phyloP scores from a whole-genome alignment of 2,797 vertebrate species.

The Parambassis ranga region DNA sequence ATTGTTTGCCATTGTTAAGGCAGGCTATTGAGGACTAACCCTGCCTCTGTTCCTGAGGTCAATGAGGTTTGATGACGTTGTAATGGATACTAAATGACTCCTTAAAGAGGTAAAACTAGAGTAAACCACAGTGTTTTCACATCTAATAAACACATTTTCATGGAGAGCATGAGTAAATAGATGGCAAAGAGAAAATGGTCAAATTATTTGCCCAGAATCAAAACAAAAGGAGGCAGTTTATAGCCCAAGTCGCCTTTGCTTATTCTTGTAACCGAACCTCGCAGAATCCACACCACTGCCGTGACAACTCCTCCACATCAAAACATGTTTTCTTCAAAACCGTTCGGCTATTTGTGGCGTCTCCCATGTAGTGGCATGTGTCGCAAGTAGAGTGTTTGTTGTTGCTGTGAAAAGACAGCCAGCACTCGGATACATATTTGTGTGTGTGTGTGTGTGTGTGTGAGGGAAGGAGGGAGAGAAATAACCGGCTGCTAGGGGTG shows the following conservation, averaged over 20 bases:
- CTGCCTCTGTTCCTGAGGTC: conserved; percentile 63
- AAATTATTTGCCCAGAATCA: neutral
- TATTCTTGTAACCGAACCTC: conserved; percentile 13
- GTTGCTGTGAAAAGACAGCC: conserved; percentile 65
- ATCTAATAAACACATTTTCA: conserved; percentile 19
- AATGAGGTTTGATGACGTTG: conserved; percentile 64
- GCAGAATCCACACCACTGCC: conserved; percentile 18
- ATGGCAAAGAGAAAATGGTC: neutral
- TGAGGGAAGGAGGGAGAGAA: conserved; percentile 51
- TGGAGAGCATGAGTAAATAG: neutral
- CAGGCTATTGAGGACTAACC: conserved; percentile 46
- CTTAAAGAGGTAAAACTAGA: conserved; percentile 51
- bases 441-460: conserved; percentile 17
- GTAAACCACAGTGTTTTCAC: conserved; percentile 15
- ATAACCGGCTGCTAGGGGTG: conserved; percentile 58
- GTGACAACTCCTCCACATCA: conserved; percentile 48
- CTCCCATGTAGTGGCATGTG: conserved; percentile 70
- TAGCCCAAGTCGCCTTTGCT: neutral
- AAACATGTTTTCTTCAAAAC: conserved; percentile 66
- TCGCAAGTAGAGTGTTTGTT: conserved; percentile 57
- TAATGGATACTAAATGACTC: conserved; percentile 66
- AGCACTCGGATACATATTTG: conserved; percentile 32
- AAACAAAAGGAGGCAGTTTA: conserved; percentile 16
- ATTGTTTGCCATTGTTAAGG: conserved; percentile 75
- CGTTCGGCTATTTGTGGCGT: conserved; percentile 57